Conservation (phyloP, 2,113 vertebrate genomes). For the Nematolebias whitei region DNA sequence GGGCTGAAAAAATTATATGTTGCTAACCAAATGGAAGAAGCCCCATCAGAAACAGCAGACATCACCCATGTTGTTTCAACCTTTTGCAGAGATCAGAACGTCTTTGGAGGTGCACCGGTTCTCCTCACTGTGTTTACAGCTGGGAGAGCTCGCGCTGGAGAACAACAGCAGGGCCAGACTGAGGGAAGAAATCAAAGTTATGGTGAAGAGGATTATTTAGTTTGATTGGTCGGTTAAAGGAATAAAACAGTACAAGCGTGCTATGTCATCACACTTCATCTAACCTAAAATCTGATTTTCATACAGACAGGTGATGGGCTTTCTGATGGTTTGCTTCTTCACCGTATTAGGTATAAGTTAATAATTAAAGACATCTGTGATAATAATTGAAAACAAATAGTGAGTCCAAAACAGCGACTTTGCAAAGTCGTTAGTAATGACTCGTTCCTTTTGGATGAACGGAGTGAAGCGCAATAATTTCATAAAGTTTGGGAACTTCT, state of each 20-base stretch:
- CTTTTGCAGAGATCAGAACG: slow-evolving; percentile 38
- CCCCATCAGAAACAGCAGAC: slow-evolving; percentile 19
- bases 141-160: slow-evolving; percentile 21
- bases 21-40: slow-evolving; percentile 13
- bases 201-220: slow-evolving; percentile 34
- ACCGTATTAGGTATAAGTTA: neutral
- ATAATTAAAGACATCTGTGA: too few species aligned
- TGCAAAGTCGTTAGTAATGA: too few species aligned
- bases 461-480: neutral
- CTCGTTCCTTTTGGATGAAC: too few species aligned
- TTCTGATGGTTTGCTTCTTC: neutral
- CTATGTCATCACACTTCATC: slow-evolving; percentile 2
- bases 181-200: slow-evolving; percentile 31
- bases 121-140: slow-evolving; percentile 62
- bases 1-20: slow-evolving; percentile 18
- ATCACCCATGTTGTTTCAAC: slow-evolving; percentile 39
- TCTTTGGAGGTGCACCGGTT: slow-evolving; percentile 11
- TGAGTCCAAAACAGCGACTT: too few species aligned
- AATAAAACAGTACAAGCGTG: too few species aligned
- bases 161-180: slow-evolving; percentile 21
- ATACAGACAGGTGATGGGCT: neutral
- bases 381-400: too few species aligned
- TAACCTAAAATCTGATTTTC: slow-evolving; percentile 20
- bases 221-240: too few species aligned
- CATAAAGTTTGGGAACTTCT: neutral